These are phyloP conservation scores for Brenthis hecate DNA, from an alignment of 2,888 invertebrate genomes.

Conservation along the genomic window DNA sequence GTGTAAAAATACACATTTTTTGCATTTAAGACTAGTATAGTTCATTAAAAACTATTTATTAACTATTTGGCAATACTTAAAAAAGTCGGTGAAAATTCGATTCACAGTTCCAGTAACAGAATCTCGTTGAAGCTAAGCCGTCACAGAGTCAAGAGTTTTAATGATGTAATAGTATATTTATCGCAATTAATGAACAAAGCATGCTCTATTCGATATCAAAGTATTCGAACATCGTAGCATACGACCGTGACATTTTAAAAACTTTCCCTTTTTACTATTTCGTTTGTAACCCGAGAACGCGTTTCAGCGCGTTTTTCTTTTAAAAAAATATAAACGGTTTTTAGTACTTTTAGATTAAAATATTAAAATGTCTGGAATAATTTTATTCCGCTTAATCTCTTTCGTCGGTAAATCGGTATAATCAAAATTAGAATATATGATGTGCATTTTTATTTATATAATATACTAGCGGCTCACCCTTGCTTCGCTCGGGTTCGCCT, in stretches of 20 bases:
- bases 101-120: neutral
- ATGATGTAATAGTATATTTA: conserved; percentile 50
- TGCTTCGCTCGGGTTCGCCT: no score
- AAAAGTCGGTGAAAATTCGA: no score
- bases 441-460: no score
- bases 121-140: neutral
- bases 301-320: conserved; percentile 7
- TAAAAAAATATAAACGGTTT: neutral
- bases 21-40: no score
- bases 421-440: no score
- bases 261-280: conserved; percentile 20
- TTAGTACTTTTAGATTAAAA: neutral
- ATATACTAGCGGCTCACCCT: no score
- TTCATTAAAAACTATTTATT: no score
- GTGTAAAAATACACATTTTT: no score
- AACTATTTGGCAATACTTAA: no score
- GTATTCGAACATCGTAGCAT: conserved; percentile 8
- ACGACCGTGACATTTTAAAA: conserved; percentile 22
- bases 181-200: conserved; percentile 44
- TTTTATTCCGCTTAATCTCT: no score
- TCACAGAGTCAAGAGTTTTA: conserved; percentile 42
- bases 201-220: conserved; percentile 18
- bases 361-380: no score
- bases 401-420: no score
- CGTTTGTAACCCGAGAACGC: conserved; percentile 15